Evolutionary conservation across 2,797 vertebrate genomes (phyloP).

Genomic region (Falco columbarius): DNA sequence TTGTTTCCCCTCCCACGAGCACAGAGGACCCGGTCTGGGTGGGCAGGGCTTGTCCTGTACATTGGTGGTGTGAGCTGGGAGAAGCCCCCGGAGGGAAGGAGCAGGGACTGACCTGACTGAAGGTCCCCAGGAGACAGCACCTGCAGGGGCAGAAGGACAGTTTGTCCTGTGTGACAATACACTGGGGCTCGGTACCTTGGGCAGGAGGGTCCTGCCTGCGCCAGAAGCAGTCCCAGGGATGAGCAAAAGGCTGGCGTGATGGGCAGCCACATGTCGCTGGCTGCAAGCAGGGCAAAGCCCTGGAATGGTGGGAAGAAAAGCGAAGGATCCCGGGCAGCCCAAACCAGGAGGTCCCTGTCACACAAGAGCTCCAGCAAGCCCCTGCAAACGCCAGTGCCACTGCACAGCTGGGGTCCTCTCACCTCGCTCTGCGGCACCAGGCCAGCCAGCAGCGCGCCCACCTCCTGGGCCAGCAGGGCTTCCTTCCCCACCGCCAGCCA

Average conservation of each 20-base stretch:
- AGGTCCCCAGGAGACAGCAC: conserved; percentile 53
- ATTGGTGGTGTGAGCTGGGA: neutral
- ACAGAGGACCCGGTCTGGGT: neutral
- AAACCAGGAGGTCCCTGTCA: neutral
- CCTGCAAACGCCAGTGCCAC: rapidly evolving
- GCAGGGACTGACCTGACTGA: conserved; percentile 81
- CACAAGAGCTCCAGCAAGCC: neutral
- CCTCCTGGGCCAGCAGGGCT: conserved; percentile 44
- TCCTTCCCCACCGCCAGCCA: conserved; percentile 44
- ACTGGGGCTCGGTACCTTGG: neutral
- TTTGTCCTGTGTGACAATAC: neutral
- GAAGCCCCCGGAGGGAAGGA: neutral
- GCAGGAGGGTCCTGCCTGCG: neutral
- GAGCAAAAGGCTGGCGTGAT: neutral
- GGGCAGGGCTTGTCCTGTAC: neutral
- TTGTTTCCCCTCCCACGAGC: rapidly evolving
- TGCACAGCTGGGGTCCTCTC: neutral
- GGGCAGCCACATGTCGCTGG: rapidly evolving
- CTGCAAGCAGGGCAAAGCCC: neutral
- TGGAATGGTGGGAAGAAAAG: neutral
- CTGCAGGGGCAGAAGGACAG: conserved; percentile 10
- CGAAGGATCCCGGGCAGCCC: neutral
- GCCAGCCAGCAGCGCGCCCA: neutral
- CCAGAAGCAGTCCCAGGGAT: neutral
- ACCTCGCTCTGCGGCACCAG: conserved; percentile 29